These are phyloP conservation scores for Tenthredo notha DNA, from an alignment of 2,888 invertebrate genomes.

Conservation along the genomic window DNA sequence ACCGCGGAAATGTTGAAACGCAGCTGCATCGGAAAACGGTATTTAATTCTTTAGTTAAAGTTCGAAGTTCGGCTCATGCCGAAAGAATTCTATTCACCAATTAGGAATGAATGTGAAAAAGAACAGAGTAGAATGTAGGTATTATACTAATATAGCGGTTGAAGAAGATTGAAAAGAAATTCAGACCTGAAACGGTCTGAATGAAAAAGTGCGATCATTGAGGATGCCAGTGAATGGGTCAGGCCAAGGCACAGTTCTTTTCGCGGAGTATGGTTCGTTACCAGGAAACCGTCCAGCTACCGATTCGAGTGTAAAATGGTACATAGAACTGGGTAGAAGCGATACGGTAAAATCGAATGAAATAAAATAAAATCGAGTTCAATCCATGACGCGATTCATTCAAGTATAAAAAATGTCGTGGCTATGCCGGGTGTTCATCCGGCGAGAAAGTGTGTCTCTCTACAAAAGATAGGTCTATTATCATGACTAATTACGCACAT, in stretches of 20 bases:
- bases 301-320: slow-evolving; percentile 20
- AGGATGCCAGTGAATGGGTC: slow-evolving; percentile 49
- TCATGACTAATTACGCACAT: not conserved
- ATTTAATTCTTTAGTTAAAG: not conserved
- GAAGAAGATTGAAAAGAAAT: slow-evolving; percentile 1
- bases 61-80: not conserved
- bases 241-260: slow-evolving; percentile 54
- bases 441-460: slow-evolving; percentile 12
- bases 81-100: not conserved
- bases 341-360: not conserved
- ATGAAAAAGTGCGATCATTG: slow-evolving; percentile 31
- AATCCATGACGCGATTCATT: not conserved
- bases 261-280: slow-evolving; percentile 37
- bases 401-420: not conserved
- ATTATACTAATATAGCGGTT: not conserved
- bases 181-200: slow-evolving; percentile 9
- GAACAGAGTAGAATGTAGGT: not conserved
- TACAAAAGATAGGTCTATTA: not conserved
- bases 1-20: not conserved
- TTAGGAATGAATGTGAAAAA: not conserved
- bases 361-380: not conserved
- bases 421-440: not conserved
- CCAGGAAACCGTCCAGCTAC: not conserved
- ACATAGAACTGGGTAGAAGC: not conserved
- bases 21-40: not conserved